Evolutionary conservation across 2,888 invertebrate genomes (phyloP), one percentile per base, ranked within the genome.

Genomic region (Chrysolina haemoptera): DNA sequence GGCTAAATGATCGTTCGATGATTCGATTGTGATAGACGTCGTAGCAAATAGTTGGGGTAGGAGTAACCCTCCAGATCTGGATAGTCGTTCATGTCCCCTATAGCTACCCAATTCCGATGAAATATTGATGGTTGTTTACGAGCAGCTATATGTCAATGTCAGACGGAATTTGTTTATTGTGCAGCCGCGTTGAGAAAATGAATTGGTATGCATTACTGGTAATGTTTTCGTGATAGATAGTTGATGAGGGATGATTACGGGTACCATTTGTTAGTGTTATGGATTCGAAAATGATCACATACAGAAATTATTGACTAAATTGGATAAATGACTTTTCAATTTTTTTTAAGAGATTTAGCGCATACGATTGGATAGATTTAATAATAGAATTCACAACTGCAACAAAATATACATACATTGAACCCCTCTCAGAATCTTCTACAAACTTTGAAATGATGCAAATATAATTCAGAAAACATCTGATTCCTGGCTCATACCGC

Each of bases 1-100:
- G 78, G 82, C 80, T 80, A 81, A 82, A 82, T 77, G 80, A 76
- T 75, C 71, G 77, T 75, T 75, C 76, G 71, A 77, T 79, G 77
- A 78, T 75, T 75, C 76, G 71, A 77, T 79, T 77, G 78, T 73
- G 77, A 79, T 71, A 68, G 71, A 69, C 76, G 71, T 11, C 63
- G 66, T 22, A 69, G 77, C 76, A 76, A 71, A 68, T 53, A 53
- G 53, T 53, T 53, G 20, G 20, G 18, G 53, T 16, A 20, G 18
- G 5, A 20, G 5, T 4, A 5, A 53, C 53, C 53, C 20, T 53
- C 53, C 11, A 53, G 18, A 53, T 12, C 53, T 16, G 69, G 66
- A 68, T 72, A 68, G 74, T 73, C 73, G 78, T 80, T 78, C 78
- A 74, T 80, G 70, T 76, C 72, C 76, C 78, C 67, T n/a, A n/a